phyloP scores from a whole-genome alignment of 2,888 invertebrate species.

The Apotomis capreana region DNA sequence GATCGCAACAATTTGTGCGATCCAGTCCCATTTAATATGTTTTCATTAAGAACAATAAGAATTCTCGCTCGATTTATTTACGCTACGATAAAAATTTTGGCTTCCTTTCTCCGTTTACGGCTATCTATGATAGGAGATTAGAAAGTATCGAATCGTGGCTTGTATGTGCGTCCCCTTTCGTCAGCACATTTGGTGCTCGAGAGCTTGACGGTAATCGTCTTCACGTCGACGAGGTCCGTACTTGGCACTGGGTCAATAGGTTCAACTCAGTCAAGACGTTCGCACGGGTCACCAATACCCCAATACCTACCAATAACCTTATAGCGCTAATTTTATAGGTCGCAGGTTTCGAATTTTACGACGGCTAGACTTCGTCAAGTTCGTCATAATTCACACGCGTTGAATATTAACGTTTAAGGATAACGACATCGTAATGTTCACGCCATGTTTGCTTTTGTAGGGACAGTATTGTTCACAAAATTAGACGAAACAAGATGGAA shows the following conservation, averaged over 20 bases:
- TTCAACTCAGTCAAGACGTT: slow-evolving; percentile 64
- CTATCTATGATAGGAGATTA: slow-evolving; percentile 45
- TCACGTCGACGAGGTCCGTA: slow-evolving; percentile 56
- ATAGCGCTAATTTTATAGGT: slow-evolving; percentile 4
- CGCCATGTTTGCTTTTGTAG: slow-evolving; percentile 45
- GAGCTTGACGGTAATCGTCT: slow-evolving; percentile 51
- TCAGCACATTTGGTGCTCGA: slow-evolving; percentile 57
- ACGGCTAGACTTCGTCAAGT: slow-evolving; percentile 19
- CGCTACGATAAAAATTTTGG: slow-evolving; percentile 38
- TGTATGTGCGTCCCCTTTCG: slow-evolving; percentile 48
- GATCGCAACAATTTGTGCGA: neutral
- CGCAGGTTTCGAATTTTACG: slow-evolving; percentile 3
- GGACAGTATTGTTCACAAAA: slow-evolving; percentile 52
- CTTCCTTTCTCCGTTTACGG: slow-evolving; percentile 43
- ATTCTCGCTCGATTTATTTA: slow-evolving; percentile 31
- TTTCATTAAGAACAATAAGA: slow-evolving; percentile 28
- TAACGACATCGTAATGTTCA: slow-evolving; percentile 44
- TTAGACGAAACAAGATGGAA: slow-evolving; percentile 53
- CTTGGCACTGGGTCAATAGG: slow-evolving; percentile 66
- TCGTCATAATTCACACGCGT: slow-evolving; percentile 7
- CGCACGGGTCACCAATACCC: slow-evolving; percentile 53
- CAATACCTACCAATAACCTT: slow-evolving; percentile 47
- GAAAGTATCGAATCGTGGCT: slow-evolving; percentile 45
- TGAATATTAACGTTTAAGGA: slow-evolving; percentile 24
- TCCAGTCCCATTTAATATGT: slow-evolving; percentile 10